Evolutionary conservation across 2,888 invertebrate genomes (phyloP).

Genomic region (Lymantria monacha): DNA sequence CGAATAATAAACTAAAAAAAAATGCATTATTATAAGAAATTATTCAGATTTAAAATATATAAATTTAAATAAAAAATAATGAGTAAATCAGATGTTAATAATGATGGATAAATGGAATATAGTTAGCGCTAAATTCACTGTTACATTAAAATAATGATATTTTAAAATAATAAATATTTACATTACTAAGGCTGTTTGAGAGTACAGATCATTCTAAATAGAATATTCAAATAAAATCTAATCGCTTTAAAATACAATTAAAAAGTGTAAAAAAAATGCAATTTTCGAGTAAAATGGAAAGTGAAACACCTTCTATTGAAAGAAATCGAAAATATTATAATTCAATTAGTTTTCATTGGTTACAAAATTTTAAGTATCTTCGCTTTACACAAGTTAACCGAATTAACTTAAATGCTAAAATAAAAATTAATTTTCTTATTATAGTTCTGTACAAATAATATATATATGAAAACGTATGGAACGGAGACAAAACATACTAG

Average conservation of each 20-base stretch:
- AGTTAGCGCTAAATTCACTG: constrained; percentile 35
- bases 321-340: neutral
- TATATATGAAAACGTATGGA: constrained; percentile 39
- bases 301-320: too few relatives aligned
- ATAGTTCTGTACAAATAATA: constrained; percentile 47
- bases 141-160: constrained; percentile 10
- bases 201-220: neutral
- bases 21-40: constrained; percentile 17
- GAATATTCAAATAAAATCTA: neutral
- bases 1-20: constrained; percentile 22
- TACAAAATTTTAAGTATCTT: constrained; percentile 42
- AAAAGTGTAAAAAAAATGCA: neutral
- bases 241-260: neutral
- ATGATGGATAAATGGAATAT: constrained; percentile 7
- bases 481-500: constrained; percentile 36
- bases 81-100: constrained; percentile 6
- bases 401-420: constrained; percentile 29
- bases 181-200: constrained; percentile 35
- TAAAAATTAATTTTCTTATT: constrained; percentile 41
- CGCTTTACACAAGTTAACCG: constrained; percentile 31
- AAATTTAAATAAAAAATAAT: constrained; percentile 9
- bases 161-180: constrained; percentile 32
- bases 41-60: neutral
- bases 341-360: neutral
- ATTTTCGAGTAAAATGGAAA: neutral